Conservation (phyloP, 2,113 vertebrate genomes). For the Motacilla tschutschensis region DNA sequence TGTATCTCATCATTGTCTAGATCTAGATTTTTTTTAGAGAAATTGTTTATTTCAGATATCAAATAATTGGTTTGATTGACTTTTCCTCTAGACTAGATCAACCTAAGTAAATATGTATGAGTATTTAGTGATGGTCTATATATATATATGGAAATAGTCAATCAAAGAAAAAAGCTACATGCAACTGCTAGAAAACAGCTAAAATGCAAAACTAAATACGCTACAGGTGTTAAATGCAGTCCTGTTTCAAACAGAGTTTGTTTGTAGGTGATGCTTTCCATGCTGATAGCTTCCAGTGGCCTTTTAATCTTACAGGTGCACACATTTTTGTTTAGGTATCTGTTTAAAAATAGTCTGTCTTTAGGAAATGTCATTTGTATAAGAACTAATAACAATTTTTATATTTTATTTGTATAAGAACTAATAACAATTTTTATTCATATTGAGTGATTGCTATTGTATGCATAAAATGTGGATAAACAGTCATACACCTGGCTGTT, state of each 20-base stretch:
- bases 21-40: not conserved
- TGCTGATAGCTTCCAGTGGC: not conserved
- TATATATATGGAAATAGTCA: not conserved
- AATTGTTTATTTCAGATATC: not conserved
- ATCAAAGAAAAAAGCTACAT: not conserved
- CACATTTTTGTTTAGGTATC: not conserved
- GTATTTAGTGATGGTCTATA: not conserved
- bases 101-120: not conserved
- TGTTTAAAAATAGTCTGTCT: constrained; percentile 4
- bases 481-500: not conserved
- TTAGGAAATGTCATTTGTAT: constrained; percentile 25
- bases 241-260: not conserved
- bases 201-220: not conserved
- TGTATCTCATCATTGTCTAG: not conserved
- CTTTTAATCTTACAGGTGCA: not conserved
- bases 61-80: not conserved
- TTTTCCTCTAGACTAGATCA: not conserved
- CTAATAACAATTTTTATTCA: not conserved
- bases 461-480: not conserved
- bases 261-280: not conserved
- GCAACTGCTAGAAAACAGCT: not conserved
- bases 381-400: not conserved
- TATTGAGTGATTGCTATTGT: not conserved
- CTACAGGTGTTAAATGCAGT: not conserved
- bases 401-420: constrained; percentile 11